Base-by-base conservation (phyloP, 2,113 vertebrate genomes). In the Cercocebus atys region DNA sequence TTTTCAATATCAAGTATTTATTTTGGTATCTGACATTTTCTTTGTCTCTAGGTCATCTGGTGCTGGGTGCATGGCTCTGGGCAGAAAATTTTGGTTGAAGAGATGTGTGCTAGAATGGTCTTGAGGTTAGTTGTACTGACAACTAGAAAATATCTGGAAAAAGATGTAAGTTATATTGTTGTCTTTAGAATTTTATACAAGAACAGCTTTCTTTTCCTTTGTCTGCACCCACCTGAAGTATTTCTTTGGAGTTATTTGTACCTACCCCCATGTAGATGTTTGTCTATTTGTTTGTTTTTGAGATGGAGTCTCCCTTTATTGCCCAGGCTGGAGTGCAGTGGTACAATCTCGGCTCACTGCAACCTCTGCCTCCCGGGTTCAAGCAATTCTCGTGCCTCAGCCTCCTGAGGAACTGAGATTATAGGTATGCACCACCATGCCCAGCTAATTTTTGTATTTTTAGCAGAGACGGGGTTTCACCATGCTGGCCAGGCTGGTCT, bases 61-160 rank as follows among this genome's bases (percentile, higher is more conserved):
- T 35, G 47, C 32, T 43, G 18, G 38, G 2, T 32, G 0, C 25
- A 55, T 75, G 38, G 17, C 75, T 93, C 30, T 73, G 50, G 25
- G 73, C 16, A 88, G 59, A 85, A 70, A 81, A 59, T 27, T 93
- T 94, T 70, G 79, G 4, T 70, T 75, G 40, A 82, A 94, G 40
- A 86, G 12, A 8, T 75, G 8, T 72, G 17, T 86, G 13, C 7
- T 16, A 55, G 38, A 57, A 83, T 76, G 32, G 20, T 80, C 25
- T 90, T 78, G 47, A 18, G 2, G 61, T 81, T 90, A 78, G 18
- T 75, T 85, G 3, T 52, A 43, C 75, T 11, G 13, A 72, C 40
- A 97, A 76, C 59, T 10, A 84, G 52, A 90, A 70, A 76, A 94
- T 32, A n/a, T 38, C 22, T 91, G 47, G 43, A 89, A 93, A 86